Base-by-base conservation (phyloP, 2,113 vertebrate species). In the Actinemys pallida region DNA sequence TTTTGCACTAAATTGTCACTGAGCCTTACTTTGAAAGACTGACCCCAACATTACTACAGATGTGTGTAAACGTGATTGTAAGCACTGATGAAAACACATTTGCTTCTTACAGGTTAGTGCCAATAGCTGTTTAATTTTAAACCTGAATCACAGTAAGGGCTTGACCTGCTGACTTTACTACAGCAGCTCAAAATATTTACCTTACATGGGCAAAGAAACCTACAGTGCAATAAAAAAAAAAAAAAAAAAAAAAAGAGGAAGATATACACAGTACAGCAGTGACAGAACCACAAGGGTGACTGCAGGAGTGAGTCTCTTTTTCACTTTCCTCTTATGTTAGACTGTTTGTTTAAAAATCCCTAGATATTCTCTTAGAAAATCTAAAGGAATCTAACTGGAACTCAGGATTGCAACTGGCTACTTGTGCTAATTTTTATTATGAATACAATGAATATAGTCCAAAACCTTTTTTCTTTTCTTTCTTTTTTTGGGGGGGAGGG, bases 141-240 rank as follows among this genome's bases (percentile, higher is more conserved):
- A 83, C n/a, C 59, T 57, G 85, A 90, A 69, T 76, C 89, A 86
- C 62, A 97, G 57, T 90, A 96, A 92, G 62, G 87, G 83, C 91
- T 88, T 83, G 19, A 56, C 81, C 96, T 96, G 53, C 87, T 94
- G 42, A 42, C 83, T 93, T 85, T 59, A 79, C 56, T 85, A 0
- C 80, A 84, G 82, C 82, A 92, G 76, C 24, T 84, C 49, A 84
- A 95, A 96, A 81, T 82, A 54, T 92, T 96, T 97, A 95, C 98
- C 98, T 97, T 97, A 98, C 94, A 97, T 85, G 97, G 98, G 87
- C 96, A 98, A 93, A 97, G 89, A 95, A 95, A 57, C 4, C 54
- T 81, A 87, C 27, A 8, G 17, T 54, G 88, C 84, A 96, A 80
- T 84, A 12, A 3, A 39, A 56, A 80, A 47, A 78, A 42, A 79